Conservation (phyloP, 1,140 invertebrate genomes). For the Hycleus phaleratus region DNA sequence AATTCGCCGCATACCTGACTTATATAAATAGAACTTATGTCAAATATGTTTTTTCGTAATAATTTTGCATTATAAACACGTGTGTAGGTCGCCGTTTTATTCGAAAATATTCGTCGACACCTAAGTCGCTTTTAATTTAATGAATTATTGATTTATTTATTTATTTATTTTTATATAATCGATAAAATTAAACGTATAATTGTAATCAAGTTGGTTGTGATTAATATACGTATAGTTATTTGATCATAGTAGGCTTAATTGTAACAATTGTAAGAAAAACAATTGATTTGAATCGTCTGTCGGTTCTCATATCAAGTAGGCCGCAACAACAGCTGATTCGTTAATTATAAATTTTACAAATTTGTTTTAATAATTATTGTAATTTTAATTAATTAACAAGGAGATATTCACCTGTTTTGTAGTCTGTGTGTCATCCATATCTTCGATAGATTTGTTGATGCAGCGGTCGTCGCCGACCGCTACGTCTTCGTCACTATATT, state of each 20-base stretch:
- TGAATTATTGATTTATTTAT: no score
- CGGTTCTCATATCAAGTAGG: neutral
- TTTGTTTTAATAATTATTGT: neutral
- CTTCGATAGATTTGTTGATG: conserved; percentile 9
- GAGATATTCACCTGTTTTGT: conserved; percentile 25
- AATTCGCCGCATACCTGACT: neutral
- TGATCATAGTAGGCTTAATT: no score
- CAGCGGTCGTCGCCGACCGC: conserved; percentile 3
- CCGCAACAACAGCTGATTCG: neutral
- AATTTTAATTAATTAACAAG: no score
- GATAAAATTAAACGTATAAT: neutral
- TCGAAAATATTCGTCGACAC: neutral
- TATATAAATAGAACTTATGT: neutral
- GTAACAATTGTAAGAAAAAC: neutral
- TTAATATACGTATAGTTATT: no score
- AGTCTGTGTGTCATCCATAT: conserved; percentile 21
- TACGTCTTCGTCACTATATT: conserved; percentile 6
- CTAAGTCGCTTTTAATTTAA: neutral
- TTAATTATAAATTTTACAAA: neutral
- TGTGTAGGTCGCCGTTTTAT: neutral
- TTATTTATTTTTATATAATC: no score
- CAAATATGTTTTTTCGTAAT: neutral
- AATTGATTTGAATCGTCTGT: neutral
- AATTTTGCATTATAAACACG: neutral
- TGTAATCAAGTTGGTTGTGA: neutral